Evolutionary conservation across 2,888 invertebrate genomes (phyloP), one percentile per base, ranked within the genome.

Genomic region (Adineta ricciae): DNA sequence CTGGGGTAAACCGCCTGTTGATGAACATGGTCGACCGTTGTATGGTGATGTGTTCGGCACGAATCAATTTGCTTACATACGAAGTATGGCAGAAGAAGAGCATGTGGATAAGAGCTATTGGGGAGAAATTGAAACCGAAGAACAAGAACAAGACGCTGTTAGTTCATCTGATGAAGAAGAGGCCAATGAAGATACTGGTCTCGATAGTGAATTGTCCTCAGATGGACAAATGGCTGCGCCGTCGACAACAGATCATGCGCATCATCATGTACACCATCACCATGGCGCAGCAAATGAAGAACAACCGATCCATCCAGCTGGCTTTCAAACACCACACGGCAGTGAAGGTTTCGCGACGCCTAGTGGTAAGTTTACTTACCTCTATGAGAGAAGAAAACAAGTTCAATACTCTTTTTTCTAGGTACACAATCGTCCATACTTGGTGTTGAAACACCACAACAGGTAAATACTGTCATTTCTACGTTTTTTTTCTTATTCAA

Each of bases 1-100:
- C 46, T 99, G 98, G 98, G 98, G 99, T 86, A 99, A 99, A 90
- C 99, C 99, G 21, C 99, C 99, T 0, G 99, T 99, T 0, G 99
- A 99, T 91, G 98, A 98, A 91, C 94, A 94, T 87, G 99, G 99
- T 56, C 95, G 96, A 90, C 99, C 99, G 0, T 92, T 99, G 1
- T 99, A 99, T 90, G 99, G 99, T 2, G 99, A 99, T 91, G 99
- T 99, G 4, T 99, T 99, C 89, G 98, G 98, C 9, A 94, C 95
- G 24, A 89, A 89, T 85, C 88, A 88, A 88, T 78, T 41, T 78
- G 84, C 83, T 38, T 73, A 84, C 16, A 83, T 86, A 11, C 50
- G 86, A 49, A 82, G 83, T 49, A 73, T 93, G 11, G 93, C 93
- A 88, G 96, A 96, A 88, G 94, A 95, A 86, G 95, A 95, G 87